Base-by-base conservation (phyloP, 2,888 invertebrate genomes). In the Meloe dianella region DNA sequence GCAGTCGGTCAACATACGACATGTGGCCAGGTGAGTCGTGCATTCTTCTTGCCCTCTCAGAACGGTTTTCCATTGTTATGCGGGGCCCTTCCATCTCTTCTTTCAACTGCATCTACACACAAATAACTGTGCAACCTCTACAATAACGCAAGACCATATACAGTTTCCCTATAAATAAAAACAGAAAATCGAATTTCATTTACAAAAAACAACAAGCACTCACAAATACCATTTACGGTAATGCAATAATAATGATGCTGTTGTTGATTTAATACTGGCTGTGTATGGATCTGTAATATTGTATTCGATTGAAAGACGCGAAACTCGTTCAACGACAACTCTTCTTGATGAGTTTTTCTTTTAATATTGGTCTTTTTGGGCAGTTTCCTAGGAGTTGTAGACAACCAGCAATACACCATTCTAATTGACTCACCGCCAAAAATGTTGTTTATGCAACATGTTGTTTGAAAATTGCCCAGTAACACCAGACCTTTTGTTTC, bases 11-110 rank as follows among this genome's bases (percentile, higher is more conserved):
- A 74, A 71, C 71, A 66, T 70, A 69, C 68, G 69, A 73, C 71
- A 73, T 69, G 69, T 69, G 70, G 70, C 73, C 77, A 76, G 77
- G 77, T 76, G 75, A 72, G 67, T 75, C 59, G 66, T 61, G 62
- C 35, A 14, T 59, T n/a, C 62, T 62, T 62, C 57, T 29, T n/a
- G n/a, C 41, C 41, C n/a, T 35, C 12, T 14, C 47, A 35, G 30
- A 35, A 61, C 61, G 27, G 38, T 65, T 61, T 47, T 38, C 63
- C 41, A 65, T 65, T 65, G 63, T 64, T n/a, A 32, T 60, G 1
- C 14, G 35, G 14, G 1, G 35, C 1, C 14, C 1, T 35, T 35
- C 35, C 1, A 35, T 35, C 35, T 35, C 35, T 35, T 35, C 35
- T 35, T 35, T 35, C 35, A 47, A 47, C 47, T 47, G 9, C 20